Conservation (phyloP, 2,888 invertebrate genomes). For the Amiota mariae region DNA sequence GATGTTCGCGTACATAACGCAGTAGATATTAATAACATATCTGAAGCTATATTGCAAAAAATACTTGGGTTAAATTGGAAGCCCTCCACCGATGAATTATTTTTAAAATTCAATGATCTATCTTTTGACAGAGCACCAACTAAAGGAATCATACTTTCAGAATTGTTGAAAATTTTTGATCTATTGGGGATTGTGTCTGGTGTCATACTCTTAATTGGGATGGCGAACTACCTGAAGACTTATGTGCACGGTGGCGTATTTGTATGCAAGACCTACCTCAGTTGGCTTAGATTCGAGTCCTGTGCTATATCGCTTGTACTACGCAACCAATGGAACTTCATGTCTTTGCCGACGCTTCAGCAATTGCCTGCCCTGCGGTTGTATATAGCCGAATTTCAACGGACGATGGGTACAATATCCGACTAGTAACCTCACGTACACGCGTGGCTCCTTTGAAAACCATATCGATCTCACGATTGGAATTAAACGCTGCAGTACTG, state of each 20-base stretch:
- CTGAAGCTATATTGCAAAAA: constrained; percentile 40
- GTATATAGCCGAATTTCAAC: constrained; percentile 31
- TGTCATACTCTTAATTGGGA: constrained; percentile 39
- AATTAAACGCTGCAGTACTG: too few species aligned
- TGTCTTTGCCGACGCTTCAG: constrained; percentile 33
- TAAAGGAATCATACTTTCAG: constrained; percentile 36
- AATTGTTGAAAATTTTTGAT: constrained; percentile 39
- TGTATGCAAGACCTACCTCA: constrained; percentile 20
- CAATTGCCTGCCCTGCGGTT: constrained; percentile 33
- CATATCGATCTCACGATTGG: too few species aligned
- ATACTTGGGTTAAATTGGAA: too few species aligned
- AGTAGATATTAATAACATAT: constrained; percentile 16
- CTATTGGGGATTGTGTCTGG: constrained; percentile 40
- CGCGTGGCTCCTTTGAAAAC: constrained; percentile 32
- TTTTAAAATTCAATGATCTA: too few species aligned
- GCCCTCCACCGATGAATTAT: constrained; percentile 31
- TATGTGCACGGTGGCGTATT: constrained; percentile 14
- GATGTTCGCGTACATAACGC: constrained; percentile 10
- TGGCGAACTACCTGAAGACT: constrained; percentile 33
- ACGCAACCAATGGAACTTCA: not conserved
- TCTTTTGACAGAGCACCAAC: too few species aligned
- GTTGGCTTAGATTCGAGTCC: constrained; percentile 28
- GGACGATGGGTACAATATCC: constrained; percentile 15
- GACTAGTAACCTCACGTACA: constrained; percentile 31
- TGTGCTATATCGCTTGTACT: constrained; percentile 3